Evolutionary conservation across 2,113 vertebrate genomes (phyloP).

Genomic region (Syngnathus scovelli): DNA sequence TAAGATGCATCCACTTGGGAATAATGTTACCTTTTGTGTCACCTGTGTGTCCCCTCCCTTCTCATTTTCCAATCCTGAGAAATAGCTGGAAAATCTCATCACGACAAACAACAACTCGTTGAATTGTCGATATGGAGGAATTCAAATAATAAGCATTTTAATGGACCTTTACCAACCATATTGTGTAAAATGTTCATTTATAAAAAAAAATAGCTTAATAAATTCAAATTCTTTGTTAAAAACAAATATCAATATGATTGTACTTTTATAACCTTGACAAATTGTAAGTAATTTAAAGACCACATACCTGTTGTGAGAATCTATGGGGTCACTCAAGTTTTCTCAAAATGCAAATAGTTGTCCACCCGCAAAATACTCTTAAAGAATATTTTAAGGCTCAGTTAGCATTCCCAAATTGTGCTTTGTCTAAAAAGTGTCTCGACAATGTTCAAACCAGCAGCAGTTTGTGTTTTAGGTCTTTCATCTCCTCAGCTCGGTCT

Average conservation of each 20-base stretch:
- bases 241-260: not conserved
- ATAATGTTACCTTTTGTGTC: slow-evolving; percentile 93
- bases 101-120: slow-evolving; percentile 10
- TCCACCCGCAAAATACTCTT: slow-evolving; percentile 14
- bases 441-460: slow-evolving; percentile 41
- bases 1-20: slow-evolving; percentile 71
- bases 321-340: slow-evolving; percentile 21
- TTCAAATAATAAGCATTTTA: not conserved
- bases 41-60: slow-evolving; percentile 62
- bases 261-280: not conserved
- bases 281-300: slow-evolving; percentile 7
- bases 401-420: slow-evolving; percentile 43
- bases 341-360: slow-evolving; percentile 22
- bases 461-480: slow-evolving; percentile 47
- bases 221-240: no score
- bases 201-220: no score
- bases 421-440: slow-evolving; percentile 29
- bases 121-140: not conserved
- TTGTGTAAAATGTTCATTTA: not conserved
- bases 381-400: slow-evolving; percentile 30
- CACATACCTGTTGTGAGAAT: slow-evolving; percentile 54
- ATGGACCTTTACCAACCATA: not conserved
- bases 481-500: slow-evolving; percentile 63
- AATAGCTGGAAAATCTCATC: slow-evolving; percentile 79
- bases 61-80: slow-evolving; percentile 63